Base-by-base conservation (phyloP, 2,113 vertebrate genomes). In the Tapirus terrestris region DNA sequence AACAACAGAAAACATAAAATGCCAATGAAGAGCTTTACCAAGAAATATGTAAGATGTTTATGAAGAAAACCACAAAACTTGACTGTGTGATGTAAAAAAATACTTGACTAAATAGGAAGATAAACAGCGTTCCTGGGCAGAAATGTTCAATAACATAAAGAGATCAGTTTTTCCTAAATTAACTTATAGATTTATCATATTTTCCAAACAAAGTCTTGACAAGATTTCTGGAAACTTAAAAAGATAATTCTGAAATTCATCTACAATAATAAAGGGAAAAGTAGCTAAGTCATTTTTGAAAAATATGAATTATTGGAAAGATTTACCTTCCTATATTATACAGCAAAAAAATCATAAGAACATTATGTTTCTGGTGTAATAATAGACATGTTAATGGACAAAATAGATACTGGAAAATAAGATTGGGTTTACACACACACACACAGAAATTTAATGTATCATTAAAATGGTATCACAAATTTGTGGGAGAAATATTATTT, bases 11-110 rank as follows among this genome's bases (percentile, higher is more conserved):
- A 77, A 48, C 27, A 91, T 68, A 93, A 90, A 95, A 73, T 73
- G 67, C 29, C 12, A 76, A 79, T 93, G 21, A 91, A 56, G 60
- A 96, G 73, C n/a, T 89, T 96, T 86, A 79, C 63, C 6, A 95
- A 97, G 70, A 91, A 93, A 89, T 83, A 86, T 72, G 63, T 60
- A 83, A 91, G 18, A 72, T 73, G 16, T 18, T 89, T 92, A 53
- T 48, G 67, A 97, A 81, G n/a, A 97, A 96, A 89, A 83, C 14
- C 83, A 93, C 67, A 93, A 80, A 95, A 95, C 29, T 91, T 93
- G 60, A 89, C 33, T 91, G 72, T 56, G 25, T 96, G n/a, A n/a
- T 61, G 75, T 79, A 93, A 94, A 97, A 53, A 88, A 67, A 31
- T 56, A 82, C 11, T 73, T 79, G 56, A 58, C 23, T 58, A 77